A percentile compares a stretch with the other conserved stretches of the same genome.
Conservation (phyloP, 1,140 invertebrate genomes). For the Oscheius sp. region DNA sequence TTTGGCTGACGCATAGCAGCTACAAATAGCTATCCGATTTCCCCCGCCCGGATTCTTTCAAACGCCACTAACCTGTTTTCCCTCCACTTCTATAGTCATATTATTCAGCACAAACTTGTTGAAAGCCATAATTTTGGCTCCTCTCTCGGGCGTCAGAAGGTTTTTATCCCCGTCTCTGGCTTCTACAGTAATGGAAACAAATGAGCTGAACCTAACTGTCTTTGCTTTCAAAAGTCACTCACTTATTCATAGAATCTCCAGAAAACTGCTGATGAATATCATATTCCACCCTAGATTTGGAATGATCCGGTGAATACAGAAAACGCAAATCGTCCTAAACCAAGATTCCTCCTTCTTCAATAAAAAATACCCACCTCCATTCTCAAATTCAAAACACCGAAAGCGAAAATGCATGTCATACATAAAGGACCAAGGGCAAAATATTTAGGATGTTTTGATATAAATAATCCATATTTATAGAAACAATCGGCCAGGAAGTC, state of each 20-base stretch:
- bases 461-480: constrained; percentile 52
- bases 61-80: constrained; percentile 22
- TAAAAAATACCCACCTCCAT: constrained; percentile 42
- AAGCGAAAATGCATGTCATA: constrained; percentile 47
- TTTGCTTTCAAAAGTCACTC: neutral
- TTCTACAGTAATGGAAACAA: constrained; percentile 23
- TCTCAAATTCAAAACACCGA: constrained; percentile 52
- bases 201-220: constrained; percentile 15
- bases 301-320: constrained; percentile 56
- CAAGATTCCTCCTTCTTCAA: neutral
- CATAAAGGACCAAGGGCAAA: constrained; percentile 52
- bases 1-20: too few relatives aligned
- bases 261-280: constrained; percentile 55
- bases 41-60: too few relatives aligned
- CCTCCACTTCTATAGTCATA: constrained; percentile 51
- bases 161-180: constrained; percentile 17
- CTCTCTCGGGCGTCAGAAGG: constrained; percentile 43
- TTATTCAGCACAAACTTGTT: constrained; percentile 51
- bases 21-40: too few relatives aligned
- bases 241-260: constrained; percentile 59
- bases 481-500: constrained; percentile 48
- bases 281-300: constrained; percentile 54
- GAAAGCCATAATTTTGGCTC: constrained; percentile 42
- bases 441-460: constrained; percentile 47
- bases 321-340: constrained; percentile 57